phyloP scores from a whole-genome alignment of 2,888 invertebrate species.

The Anodontia alba region DNA sequence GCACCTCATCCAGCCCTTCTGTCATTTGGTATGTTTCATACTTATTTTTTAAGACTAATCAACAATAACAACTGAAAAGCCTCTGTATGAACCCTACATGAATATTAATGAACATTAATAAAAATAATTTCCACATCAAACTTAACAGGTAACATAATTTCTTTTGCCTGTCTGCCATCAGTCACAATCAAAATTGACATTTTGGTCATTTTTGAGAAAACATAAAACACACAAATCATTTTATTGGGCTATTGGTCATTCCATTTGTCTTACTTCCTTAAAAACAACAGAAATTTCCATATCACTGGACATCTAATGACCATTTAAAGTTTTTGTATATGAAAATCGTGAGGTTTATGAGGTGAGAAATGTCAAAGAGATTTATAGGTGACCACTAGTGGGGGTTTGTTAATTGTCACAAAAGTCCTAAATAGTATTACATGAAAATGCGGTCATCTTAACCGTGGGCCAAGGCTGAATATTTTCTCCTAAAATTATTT shows the following conservation, averaged over 20 bases:
- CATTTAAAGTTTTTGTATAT: conserved; percentile 8
- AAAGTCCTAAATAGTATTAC: conserved; percentile 10
- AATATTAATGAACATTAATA: conserved; percentile 5
- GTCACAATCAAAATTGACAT: conserved; percentile 60
- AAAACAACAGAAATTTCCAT: conserved; percentile 3
- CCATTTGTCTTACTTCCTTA: background rate
- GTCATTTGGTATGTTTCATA: no score
- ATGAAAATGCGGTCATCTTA: conserved; percentile 16
- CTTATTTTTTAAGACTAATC: no score
- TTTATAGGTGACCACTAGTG: background rate
- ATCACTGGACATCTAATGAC: conserved; percentile 5
- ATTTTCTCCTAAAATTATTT: background rate
- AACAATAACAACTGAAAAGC: background rate
- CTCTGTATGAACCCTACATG: background rate
- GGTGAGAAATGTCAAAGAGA: conserved; percentile 14
- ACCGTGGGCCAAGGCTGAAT: background rate
- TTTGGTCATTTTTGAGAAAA: conserved; percentile 11
- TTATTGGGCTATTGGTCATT: conserved; percentile 13
- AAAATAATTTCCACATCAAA: conserved; percentile 12
- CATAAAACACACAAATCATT: conserved; percentile 10
- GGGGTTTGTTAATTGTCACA: background rate
- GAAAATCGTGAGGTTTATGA: background rate
- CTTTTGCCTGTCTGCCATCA: conserved; percentile 28
- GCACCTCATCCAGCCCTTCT: no score
- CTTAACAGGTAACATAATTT: conserved; percentile 1